Evolutionary conservation across 2,888 invertebrate genomes (phyloP), one percentile per base, ranked within the genome.

Genomic region (Apamea anceps): DNA sequence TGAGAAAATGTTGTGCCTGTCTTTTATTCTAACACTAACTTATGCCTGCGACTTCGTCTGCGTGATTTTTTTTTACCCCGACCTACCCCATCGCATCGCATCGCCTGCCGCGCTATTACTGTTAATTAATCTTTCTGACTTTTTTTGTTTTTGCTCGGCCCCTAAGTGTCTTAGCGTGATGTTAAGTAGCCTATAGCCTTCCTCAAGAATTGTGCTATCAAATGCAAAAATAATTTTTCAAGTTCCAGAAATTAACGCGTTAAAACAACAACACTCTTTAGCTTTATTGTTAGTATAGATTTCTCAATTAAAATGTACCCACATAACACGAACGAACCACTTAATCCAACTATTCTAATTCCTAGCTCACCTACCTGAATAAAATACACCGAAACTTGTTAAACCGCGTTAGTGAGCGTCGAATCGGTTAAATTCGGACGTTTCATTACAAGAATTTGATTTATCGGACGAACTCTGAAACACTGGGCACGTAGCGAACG

Each of bases 371-470:
- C 37, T 77, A 80, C 76, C 76, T 76, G 79, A 80, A 85, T 85
- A 85, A 87, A 90, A 86, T 84, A 90, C 85, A 87, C 77, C 77
- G 73, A 86, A 91, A 91, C 92, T 91, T 90, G 89, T 90, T 88
- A 91, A 88, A 91, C 85, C 87, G 89, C 87, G 89, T 89, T 85
- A 84, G 86, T 87, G 88, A 89, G 90, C 90, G 87, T 80, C 87
- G 85, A 90, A 89, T 88, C 90, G 92, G 92, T 91, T 91, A 89
- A 92, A 93, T 91, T 92, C 87, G 91, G 94, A 95, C 95, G 92
- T 95, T 96, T 95, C 95, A 95, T 96, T 95, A 95, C 94, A 95
- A 95, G 92, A 94, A 94, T 95, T 95, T 95, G 95, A 96, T 95
- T 95, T 95, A 95, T 95, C 90, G 93, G 90, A 89, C 89, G 91